Evolutionary conservation across 2,888 invertebrate genomes (phyloP), one percentile per base, ranked within the genome.

Genomic region (Athalia rosae): DNA sequence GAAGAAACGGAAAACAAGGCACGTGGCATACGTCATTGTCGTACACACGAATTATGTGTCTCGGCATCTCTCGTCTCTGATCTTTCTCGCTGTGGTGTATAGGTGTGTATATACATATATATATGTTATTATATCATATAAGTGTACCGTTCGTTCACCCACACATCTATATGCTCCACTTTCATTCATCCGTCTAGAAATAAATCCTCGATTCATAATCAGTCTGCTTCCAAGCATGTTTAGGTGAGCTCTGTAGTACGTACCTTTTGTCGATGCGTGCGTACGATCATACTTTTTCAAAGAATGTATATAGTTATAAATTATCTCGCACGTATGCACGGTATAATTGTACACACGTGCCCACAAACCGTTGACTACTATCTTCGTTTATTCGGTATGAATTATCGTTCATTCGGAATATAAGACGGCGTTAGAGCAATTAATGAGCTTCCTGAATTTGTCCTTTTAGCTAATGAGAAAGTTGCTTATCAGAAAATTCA

Each of bases 131-230:
- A 28, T 28, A 28, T 28, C 28, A 28, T 28, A 6, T 53, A 53
- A 11, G n/a, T 53, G 7, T 53, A 53, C 28, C 28, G 28, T 28
- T 28, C 28, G 28, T 28, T 28, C 28, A 28, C 28, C 28, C 28
- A 28, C 28, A 28, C 28, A 28, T 28, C 28, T 50, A 50, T 50
- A 50, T 50, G 11, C 28, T 28, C 28, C 85, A 88, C 87, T 88
- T 89, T 88, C 89, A 89, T 89, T 89, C 88, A 86, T 85, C 84
- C 13, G 47, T 87, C 88, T 87, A 87, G 87, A 88, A 88, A 87
- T 87, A 88, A 88, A 88, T 83, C 86, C 84, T 84, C 86, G 88
- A 87, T 85, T 87, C 88, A 85, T 87, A 86, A 87, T 87, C 71
- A 45, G 45, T 71, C 4, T n/a, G 11, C 6, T 53, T n/a, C n/a